These are phyloP conservation scores for Agrotis puta DNA, from an alignment of 2,888 invertebrate species.

Conservation along the genomic window DNA sequence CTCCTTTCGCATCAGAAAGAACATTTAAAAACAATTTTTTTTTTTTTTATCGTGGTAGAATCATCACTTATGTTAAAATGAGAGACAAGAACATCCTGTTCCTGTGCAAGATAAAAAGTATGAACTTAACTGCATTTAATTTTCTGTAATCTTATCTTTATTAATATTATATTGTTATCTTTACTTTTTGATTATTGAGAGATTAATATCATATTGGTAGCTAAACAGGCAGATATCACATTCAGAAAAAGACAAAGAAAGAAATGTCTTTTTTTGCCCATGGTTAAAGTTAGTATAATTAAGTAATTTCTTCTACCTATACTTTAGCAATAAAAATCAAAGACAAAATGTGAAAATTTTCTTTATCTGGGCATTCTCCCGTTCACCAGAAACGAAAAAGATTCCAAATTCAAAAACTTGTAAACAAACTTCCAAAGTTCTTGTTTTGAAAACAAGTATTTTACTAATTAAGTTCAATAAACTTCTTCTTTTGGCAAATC, in stretches of 20 bases:
- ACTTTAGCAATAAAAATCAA: not conserved
- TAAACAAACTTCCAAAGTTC: slow-evolving; percentile 30
- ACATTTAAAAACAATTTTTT: too few species aligned
- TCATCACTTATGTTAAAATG: too few species aligned
- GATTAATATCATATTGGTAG: not conserved
- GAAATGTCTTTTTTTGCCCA: not conserved
- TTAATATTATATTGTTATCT: not conserved
- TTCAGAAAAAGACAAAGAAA: not conserved
- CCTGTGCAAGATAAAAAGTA: too few species aligned
- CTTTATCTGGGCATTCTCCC: not conserved
- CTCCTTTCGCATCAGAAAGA: too few species aligned
- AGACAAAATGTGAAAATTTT: not conserved
- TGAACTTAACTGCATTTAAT: too few species aligned
- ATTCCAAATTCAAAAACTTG: slow-evolving; percentile 32
- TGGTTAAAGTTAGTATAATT: not conserved
- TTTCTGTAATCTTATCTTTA: not conserved
- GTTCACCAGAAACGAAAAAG: not conserved
- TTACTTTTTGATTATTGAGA: not conserved
- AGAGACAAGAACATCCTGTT: too few species aligned
- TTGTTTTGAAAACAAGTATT: slow-evolving; percentile 8
- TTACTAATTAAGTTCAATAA: not conserved
- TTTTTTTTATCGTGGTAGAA: too few species aligned
- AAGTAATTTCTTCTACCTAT: not conserved
- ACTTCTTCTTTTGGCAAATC: not conserved
- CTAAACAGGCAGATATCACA: not conserved